Evolutionary conservation across 2,888 invertebrate species (phyloP).

Genomic region (Thymelicus acteon): DNA sequence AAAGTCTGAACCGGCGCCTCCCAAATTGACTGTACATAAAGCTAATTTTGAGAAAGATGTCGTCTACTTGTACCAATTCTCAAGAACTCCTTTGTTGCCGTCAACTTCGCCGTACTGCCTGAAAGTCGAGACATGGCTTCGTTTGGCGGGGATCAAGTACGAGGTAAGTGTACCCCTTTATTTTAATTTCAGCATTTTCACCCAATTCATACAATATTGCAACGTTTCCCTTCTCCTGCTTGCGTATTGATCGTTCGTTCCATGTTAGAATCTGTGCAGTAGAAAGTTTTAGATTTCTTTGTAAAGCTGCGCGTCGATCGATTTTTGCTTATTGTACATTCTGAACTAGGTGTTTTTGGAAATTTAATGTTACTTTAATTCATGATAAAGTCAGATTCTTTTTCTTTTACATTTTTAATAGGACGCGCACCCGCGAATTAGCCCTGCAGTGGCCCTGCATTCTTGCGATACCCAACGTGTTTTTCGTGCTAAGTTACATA

Average conservation of each 20-base stretch:
- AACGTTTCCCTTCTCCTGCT: constrained; percentile 44
- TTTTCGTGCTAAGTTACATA: not conserved
- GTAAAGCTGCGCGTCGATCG: constrained; percentile 27
- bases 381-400: not conserved
- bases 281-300: constrained; percentile 29
- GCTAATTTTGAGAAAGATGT: constrained; percentile 95
- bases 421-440: constrained; percentile 26
- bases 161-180: constrained; percentile 88
- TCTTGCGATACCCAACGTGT: constrained; percentile 5
- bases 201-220: not conserved
- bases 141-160: constrained; percentile 95
- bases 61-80: constrained; percentile 97
- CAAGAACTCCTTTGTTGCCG: constrained; percentile 94
- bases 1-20: constrained; percentile 87
- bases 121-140: constrained; percentile 98
- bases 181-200: constrained; percentile 24
- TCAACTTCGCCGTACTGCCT: constrained; percentile 96
- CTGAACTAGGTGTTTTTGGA: not conserved
- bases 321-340: not conserved
- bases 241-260: constrained; percentile 47
- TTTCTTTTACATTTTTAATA: not conserved
- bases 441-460: constrained; percentile 4
- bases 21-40: constrained; percentile 94
- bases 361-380: constrained; percentile 19
- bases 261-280: constrained; percentile 41